A percentile compares a stretch with the other conserved stretches of the same genome.
phyloP scores from a whole-genome alignment of 2,113 vertebrate species.

The Muntiacus muntjak region DNA sequence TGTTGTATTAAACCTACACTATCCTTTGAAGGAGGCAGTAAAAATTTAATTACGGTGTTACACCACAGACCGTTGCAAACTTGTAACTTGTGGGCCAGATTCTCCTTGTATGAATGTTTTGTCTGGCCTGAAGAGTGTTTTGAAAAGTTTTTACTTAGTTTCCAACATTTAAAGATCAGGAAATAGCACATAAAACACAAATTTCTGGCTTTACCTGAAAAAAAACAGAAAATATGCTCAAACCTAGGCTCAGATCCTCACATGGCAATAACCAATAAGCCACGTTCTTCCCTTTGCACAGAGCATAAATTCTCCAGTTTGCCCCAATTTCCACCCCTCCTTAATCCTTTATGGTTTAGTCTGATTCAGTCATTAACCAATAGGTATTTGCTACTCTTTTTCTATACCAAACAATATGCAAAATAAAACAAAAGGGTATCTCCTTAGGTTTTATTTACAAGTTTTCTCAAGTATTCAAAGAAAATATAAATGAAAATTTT shows the following conservation, averaged over 20 bases:
- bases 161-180: background rate
- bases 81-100: background rate
- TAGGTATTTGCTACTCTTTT: background rate
- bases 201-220: background rate
- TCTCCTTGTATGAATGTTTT: background rate
- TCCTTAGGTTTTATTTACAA: background rate
- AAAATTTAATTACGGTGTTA: background rate
- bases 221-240: background rate
- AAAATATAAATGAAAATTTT: background rate
- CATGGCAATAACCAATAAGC: background rate
- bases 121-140: background rate
- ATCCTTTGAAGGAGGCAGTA: background rate
- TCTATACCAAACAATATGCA: background rate
- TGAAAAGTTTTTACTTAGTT: background rate
- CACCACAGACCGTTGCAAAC: background rate
- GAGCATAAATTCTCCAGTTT: background rate
- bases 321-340: background rate
- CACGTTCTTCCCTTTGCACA: background rate
- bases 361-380: background rate
- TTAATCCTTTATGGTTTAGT: background rate
- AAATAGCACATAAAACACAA: background rate
- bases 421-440: background rate
- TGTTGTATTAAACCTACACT: background rate
- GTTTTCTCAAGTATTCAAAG: background rate
- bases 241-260: background rate